Base-by-base conservation (phyloP, 2,888 invertebrate species). In the Ochlodes sylvanus region DNA sequence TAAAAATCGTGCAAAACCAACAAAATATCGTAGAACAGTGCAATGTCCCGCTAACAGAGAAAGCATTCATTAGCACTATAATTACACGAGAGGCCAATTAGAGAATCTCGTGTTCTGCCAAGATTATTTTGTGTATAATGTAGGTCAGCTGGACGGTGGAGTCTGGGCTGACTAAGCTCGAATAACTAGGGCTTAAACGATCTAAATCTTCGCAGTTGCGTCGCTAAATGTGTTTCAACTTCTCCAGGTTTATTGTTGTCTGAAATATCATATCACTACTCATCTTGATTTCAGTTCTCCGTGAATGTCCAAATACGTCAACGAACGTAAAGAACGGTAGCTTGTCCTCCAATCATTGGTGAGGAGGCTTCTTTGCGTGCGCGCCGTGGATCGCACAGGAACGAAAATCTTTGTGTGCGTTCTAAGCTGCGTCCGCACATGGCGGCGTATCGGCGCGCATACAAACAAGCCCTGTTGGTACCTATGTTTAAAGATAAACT, bases 1-100 rank as follows among this genome's bases (percentile, higher is more conserved):
- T 15, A 32, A 54, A 52, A 52, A 27, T 52, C 52, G 32, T 12
- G 34, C 55, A 34, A 55, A 61, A 50, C 12, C 47, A 55, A 34
- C 32, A 34, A 61, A 50, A 44, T 44, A 32, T 62, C 14, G 61
- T 19, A 9, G 32, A 50, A 47, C 60, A 42, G 58, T 9, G 60
- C 52, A 60, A 66, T 60, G 34, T 66, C 52, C 66, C 66, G 66
- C 60, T 66, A 66, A 58, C 57, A 50, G 61, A 50, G 65, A 66
- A 52, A 58, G 65, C 58, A 58, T 14, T 66, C 66, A 32, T 66
- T 66, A 66, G 66, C 60, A 60, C 66, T 66, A 60, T 66, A 66
- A 66, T 66, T 66, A 60, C 52, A 50, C 58, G 56, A 38, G 50
- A n/a, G 58, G 38, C 57, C 56, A 65, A 65, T 65, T 58, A 65